Evolutionary conservation across 2,888 invertebrate species (phyloP).

Genomic region (Allophyes oxyacanthae): DNA sequence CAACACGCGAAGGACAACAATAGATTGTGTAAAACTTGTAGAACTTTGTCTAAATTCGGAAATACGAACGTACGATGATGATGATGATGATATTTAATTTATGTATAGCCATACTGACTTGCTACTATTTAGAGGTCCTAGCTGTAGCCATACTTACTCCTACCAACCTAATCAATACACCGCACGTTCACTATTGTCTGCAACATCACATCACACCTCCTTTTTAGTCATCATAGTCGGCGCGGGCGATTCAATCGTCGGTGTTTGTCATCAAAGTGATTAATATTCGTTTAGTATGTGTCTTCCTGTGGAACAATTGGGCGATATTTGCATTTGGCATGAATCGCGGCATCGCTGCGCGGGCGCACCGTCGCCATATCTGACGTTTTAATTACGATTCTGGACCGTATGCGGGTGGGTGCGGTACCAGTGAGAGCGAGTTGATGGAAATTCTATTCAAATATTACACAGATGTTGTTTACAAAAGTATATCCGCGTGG

Average conservation of each 20-base stretch:
- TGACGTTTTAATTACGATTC: conserved; percentile 87
- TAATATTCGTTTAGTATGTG: conserved; percentile 59
- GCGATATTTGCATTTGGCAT: conserved; percentile 73
- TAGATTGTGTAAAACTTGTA: no score
- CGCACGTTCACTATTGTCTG: conserved; percentile 35
- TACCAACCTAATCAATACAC: conserved; percentile 21
- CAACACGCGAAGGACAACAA: no score
- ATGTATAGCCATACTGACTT: no score
- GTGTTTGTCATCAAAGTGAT: conserved; percentile 27
- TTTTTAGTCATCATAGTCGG: conserved; percentile 16
- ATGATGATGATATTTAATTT: no score
- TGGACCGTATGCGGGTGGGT: conserved; percentile 61
- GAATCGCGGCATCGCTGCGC: conserved; percentile 61
- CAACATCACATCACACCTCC: conserved; percentile 33
- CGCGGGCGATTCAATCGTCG: conserved; percentile 22
- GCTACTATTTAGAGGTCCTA: no score
- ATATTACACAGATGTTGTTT: no score
- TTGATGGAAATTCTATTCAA: not conserved
- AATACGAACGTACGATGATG: no score
- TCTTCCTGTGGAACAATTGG: conserved; percentile 66
- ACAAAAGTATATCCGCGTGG: no score
- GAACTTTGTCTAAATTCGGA: no score
- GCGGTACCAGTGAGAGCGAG: conserved; percentile 52
- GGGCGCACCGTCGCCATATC: conserved; percentile 74
- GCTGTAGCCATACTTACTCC: not conserved